Percentiles rank a stretch among this genome's conserved stretches.
Evolutionary conservation across 2,888 invertebrate species (phyloP).

Genomic region (Siphlonurus alternatus): DNA sequence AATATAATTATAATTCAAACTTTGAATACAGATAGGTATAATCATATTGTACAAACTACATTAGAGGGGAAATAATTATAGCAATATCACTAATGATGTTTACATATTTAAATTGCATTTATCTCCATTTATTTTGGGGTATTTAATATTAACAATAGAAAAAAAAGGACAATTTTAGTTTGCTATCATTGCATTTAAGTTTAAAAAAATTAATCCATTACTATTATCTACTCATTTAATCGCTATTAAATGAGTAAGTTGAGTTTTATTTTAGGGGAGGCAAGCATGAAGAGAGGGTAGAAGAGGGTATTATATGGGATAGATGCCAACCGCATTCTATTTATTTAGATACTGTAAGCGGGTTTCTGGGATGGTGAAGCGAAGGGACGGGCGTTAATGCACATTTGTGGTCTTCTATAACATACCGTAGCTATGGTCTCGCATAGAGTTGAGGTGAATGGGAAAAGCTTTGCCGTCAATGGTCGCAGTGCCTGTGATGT

Average conservation of each 20-base stretch:
- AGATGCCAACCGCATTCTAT: not conserved
- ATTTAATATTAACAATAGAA: too few species aligned
- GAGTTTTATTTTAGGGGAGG: not conserved
- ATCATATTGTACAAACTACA: too few species aligned
- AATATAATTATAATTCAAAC: too few species aligned
- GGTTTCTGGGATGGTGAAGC: too few species aligned
- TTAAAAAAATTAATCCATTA: not conserved
- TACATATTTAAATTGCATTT: too few species aligned
- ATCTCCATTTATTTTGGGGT: too few species aligned
- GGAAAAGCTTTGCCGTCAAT: slow-evolving; percentile 33
- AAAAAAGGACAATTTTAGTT: too few species aligned
- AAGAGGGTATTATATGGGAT: not conserved
- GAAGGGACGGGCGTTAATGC: not conserved
- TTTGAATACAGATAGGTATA: too few species aligned
- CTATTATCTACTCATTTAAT: not conserved
- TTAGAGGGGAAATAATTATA: too few species aligned
- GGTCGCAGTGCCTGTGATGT: slow-evolving; percentile 34
- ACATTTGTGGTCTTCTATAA: not conserved
- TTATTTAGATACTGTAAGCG: not conserved
- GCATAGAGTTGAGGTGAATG: slow-evolving; percentile 39
- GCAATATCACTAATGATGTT: too few species aligned
- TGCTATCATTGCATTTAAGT: not conserved
- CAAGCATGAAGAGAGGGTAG: too few species aligned
- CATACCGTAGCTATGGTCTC: slow-evolving; percentile 50
- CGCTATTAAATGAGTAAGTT: not conserved